Evolutionary conservation across 2,888 invertebrate species (phyloP).

Genomic region (Nycteola revayana): DNA sequence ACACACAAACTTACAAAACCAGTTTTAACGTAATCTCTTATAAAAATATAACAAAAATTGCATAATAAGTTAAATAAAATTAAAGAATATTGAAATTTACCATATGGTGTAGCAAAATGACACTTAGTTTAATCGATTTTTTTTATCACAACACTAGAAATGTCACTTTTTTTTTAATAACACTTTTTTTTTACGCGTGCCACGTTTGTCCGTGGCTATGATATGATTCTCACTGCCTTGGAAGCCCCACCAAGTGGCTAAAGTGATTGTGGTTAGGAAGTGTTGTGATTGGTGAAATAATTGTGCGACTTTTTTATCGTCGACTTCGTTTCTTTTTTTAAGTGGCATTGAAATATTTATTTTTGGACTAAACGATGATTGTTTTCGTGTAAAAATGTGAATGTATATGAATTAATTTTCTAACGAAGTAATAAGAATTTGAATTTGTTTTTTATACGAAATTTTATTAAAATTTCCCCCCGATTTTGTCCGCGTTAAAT

Average conservation of each 20-base stretch:
- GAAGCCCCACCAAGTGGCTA: conserved; percentile 20
- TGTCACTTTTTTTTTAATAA: conserved; percentile 15
- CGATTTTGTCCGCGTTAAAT: too few relatives aligned
- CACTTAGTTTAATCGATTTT: conserved; percentile 13
- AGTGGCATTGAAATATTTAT: too few relatives aligned
- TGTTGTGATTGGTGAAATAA: conserved; percentile 1
- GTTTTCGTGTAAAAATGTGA: too few relatives aligned
- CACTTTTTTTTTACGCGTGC: conserved; percentile 12
- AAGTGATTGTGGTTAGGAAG: conserved; percentile 22
- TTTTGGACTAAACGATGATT: too few relatives aligned
- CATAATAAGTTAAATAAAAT: conserved; percentile 9
- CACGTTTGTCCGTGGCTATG: conserved; percentile 19
- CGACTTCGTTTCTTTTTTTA: too few relatives aligned
- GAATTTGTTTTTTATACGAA: too few relatives aligned
- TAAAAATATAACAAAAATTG: conserved; percentile 22
- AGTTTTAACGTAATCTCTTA: conserved; percentile 25
- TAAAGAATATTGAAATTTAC: conserved; percentile 14
- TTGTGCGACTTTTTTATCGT: not conserved
- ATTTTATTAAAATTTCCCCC: too few relatives aligned
- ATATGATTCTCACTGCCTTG: conserved; percentile 18
- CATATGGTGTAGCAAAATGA: conserved; percentile 6
- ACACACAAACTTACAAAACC: conserved; percentile 19
- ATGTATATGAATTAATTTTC: too few relatives aligned
- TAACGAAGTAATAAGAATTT: too few relatives aligned
- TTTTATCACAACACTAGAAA: conserved; percentile 21